Evolutionary conservation across 2,888 invertebrate genomes (phyloP), one percentile per base, ranked within the genome.

Genomic region (Plutella xylostella): DNA sequence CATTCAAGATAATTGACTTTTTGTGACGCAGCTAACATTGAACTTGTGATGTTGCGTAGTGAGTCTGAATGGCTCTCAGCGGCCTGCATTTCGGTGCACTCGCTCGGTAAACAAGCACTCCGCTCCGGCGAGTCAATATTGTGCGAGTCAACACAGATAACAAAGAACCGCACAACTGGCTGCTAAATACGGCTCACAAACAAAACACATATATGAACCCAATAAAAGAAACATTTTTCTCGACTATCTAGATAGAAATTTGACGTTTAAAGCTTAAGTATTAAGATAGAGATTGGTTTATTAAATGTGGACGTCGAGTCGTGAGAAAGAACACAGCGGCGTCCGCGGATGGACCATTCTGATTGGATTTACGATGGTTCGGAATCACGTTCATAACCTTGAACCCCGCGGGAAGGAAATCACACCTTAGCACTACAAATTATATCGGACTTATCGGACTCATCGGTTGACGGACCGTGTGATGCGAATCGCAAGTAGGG

Each of bases 301-400:
- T 53, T 51, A 50, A 45, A 45, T 45, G 30, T 45, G 39, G 45
- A 11, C 14, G 15, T 42, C 42, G 52, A 53, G 58, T 71, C 79
- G 80, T 80, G 80, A 76, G 78, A 80, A 75, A 71, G 66, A 62
- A 55, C 57, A 60, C 65, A 74, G 74, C 65, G 61, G 57, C 54
- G 47, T 51, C 34, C 48, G 52, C 58, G 65, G 72, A 72, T 72
- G 71, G 66, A 63, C 65, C 58, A 65, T 71, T 66, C 61, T 65
- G 71, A 76, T 77, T 71, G 70, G 63, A 75, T 78, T 77, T 75
- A 77, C 71, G 71, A 75, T 76, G 75, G 74, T 77, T 73, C 64
- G 61, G 71, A 72, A 75, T 76, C 75, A 78, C 73, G 77, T 72
- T 68, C 59, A 58, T 71, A 73, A 74, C 77, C 77, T 76, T 80